Evolutionary conservation across 2,888 invertebrate species (phyloP).

Genomic region (Stenodema calcarata): DNA sequence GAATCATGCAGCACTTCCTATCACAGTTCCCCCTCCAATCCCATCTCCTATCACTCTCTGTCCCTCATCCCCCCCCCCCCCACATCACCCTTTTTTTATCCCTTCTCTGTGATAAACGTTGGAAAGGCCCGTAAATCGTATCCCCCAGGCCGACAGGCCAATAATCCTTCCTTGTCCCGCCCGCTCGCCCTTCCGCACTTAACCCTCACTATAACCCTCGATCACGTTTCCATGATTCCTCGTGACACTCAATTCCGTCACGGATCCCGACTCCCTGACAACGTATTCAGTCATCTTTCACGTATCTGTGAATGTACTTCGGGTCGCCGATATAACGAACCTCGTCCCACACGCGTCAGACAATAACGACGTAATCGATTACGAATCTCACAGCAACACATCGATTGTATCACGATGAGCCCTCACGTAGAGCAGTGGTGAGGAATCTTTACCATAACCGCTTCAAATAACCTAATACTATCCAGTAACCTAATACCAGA

Average conservation of each 20-base stretch:
- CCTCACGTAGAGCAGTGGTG: no score
- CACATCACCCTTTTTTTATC: no score
- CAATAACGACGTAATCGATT: no score
- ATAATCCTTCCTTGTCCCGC: neutral
- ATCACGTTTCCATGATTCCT: neutral
- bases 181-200: neutral
- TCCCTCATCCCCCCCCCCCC: neutral
- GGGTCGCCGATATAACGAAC: no score
- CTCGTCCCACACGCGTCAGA: no score
- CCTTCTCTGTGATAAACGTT: neutral
- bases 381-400: no score
- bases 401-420: no score
- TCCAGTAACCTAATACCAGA: no score
- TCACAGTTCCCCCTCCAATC: neutral
- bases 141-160: neutral
- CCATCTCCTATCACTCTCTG: neutral
- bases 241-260: neutral
- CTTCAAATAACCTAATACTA: no score
- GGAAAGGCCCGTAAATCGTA: neutral
- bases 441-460: no score
- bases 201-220: neutral
- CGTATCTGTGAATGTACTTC: no score
- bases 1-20: neutral
- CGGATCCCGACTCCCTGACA: neutral
- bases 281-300: neutral